Conservation (phyloP, 64 coral and sea anemone species). For the Porites australiensis region DNA sequence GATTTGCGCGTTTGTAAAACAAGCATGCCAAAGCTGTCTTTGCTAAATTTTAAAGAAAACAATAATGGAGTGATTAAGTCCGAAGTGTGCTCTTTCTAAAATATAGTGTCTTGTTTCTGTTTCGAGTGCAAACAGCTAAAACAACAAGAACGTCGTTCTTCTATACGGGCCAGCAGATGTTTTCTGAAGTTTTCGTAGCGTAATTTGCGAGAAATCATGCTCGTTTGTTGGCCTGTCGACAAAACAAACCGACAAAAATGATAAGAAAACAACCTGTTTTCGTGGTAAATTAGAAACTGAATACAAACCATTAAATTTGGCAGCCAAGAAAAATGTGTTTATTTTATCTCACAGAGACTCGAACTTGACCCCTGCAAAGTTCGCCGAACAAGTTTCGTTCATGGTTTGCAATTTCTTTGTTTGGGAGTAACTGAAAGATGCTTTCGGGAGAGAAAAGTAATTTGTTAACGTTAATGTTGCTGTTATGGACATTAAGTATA, state of each 20-base stretch:
- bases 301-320: slow-evolving; percentile 1
- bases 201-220: slow-evolving; percentile 26
- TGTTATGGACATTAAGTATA: not conserved
- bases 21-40: slow-evolving; percentile 23
- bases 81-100: not conserved
- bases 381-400: not conserved
- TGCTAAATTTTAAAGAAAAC: slow-evolving; percentile 26
- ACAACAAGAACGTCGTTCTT: not conserved
- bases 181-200: not conserved
- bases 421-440: not conserved
- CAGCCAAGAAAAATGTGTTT: slow-evolving; percentile 2
- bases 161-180: not conserved
- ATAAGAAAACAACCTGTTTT: slow-evolving; percentile 55
- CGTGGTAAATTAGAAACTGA: slow-evolving; percentile 8
- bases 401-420: not conserved
- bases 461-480: slow-evolving; percentile 11
- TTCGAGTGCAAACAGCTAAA: slow-evolving; percentile 16
- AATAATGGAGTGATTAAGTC: not conserved
- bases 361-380: not conserved
- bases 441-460: not conserved
- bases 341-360: slow-evolving; percentile 17
- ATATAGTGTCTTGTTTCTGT: slow-evolving; percentile 13
- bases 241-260: slow-evolving; percentile 59
- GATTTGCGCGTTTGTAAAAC: slow-evolving; percentile 9
- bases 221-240: not conserved